A percentile compares a stretch with the other conserved stretches of the same genome.
Conservation (phyloP, 2,888 invertebrate genomes). For the Temnothorax rugatulus region DNA sequence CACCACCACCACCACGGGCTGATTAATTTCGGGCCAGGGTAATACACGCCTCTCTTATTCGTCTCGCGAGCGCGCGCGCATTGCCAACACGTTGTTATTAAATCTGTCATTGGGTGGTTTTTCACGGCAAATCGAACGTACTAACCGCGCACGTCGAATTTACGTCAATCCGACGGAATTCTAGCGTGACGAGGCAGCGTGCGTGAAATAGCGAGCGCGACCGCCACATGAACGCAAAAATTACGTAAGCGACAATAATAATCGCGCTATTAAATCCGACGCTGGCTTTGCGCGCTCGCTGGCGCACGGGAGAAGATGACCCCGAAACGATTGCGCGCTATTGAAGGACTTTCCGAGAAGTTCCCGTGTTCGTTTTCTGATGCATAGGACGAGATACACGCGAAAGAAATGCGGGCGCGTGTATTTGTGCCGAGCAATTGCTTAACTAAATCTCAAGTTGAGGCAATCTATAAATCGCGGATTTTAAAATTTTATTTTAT, state of each 20-base stretch:
- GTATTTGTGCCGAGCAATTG: not conserved
- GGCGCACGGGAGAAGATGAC: slow-evolving; percentile 14
- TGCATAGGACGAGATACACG: not conserved
- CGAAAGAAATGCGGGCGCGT: not conserved
- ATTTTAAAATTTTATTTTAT: not conserved
- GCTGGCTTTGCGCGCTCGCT: not conserved
- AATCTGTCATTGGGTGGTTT: slow-evolving; percentile 34
- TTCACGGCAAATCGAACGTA: slow-evolving; percentile 21
- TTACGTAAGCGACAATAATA: slow-evolving; percentile 41
- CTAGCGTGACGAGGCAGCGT: not conserved
- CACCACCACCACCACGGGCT: not conserved
- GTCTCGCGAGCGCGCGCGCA: not conserved
- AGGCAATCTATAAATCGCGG: not conserved
- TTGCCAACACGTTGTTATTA: not conserved
- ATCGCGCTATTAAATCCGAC: slow-evolving; percentile 21
- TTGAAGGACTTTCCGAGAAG: not conserved
- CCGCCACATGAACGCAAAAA: not conserved
- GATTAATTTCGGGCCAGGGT: slow-evolving; percentile 26
- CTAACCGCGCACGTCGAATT: not conserved
- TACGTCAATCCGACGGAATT: not conserved
- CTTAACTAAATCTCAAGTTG: not conserved
- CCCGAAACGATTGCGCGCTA: not conserved
- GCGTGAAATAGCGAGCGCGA: slow-evolving; percentile 7
- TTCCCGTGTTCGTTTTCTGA: too few species aligned
- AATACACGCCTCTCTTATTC: not conserved